Conservation (phyloP, 2,888 invertebrate genomes). For the Corythucha ciliata region DNA sequence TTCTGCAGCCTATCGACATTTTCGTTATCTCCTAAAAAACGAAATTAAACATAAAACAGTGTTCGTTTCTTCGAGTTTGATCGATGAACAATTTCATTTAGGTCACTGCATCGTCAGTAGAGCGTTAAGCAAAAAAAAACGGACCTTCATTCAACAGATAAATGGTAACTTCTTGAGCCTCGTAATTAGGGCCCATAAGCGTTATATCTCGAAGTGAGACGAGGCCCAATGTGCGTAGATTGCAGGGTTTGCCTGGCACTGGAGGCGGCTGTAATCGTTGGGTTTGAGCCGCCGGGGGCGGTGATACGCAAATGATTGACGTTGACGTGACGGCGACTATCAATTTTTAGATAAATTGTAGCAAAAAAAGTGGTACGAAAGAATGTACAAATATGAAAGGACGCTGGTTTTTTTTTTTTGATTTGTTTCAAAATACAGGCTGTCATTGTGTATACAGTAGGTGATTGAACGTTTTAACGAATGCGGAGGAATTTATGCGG, state of each 20-base stretch:
- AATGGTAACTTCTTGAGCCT: conserved; percentile 46
- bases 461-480: too few species aligned
- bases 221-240: conserved; percentile 25
- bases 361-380: too few species aligned
- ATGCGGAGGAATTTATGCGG: too few species aligned
- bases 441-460: neutral
- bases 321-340: conserved; percentile 26
- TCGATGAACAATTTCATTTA: too few species aligned
- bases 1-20: too few species aligned
- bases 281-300: conserved; percentile 5
- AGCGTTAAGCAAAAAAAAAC: conserved; percentile 20
- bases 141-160: conserved; percentile 38
- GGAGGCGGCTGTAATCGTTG: neutral
- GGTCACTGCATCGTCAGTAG: too few species aligned
- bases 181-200: conserved; percentile 42
- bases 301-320: conserved; percentile 23
- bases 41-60: too few species aligned
- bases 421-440: neutral
- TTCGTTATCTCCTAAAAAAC: too few species aligned
- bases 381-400: too few species aligned
- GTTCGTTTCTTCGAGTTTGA: too few species aligned
- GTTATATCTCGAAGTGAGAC: conserved; percentile 32
- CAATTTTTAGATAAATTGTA: conserved; percentile 1
- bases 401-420: neutral
- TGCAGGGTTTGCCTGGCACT: too few species aligned